Base-by-base conservation (phyloP, 1,140 invertebrate species). In the Drosophila leontia region DNA sequence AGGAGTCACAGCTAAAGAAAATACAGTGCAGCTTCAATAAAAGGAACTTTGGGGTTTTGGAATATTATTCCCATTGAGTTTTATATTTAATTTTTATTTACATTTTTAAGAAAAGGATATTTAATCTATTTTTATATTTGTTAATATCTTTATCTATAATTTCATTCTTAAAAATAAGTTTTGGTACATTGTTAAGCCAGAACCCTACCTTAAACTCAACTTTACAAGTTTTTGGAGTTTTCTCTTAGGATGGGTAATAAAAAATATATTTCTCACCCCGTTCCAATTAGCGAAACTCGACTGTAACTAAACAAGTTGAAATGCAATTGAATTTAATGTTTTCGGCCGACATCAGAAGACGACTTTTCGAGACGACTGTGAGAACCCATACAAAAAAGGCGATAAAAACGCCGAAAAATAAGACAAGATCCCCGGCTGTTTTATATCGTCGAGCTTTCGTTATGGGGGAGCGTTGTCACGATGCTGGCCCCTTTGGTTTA, bases 391-490 rank as follows among this genome's bases (percentile, higher is more conserved):
- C 50, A 48, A 65, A 50, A 68, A 41, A 60, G 11, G 29, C 23
- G 29, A 60, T 60, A 37, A 72, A 56, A 69, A n/a, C 17, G 15
- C 50, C 48, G 29, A 72, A 51, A 56, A 60, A 72, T 60, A 51
- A 60, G 29, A 57, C 50, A 39, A 56, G 74, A 60, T 60, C 59
- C 48, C 35, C 48, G 67, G 39, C 53, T 45, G 45, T 64, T 63
- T 78, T 44, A 71, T 77, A 80, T 61, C 82, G 70, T 37, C 45
- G 34, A 57, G 68, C 82, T 78, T 79, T 79, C 62, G 42, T 63
- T 47, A 61, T 51, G 61, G 37, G 72, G 82, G 82, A 77, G 75
- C 69, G 79, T 68, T 63, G 82, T 85, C 82, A 85, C 82, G 78
- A 70, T 59, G 74, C 68, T 83, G 70, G 67, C 56, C 60, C 72